Base-by-base conservation (phyloP, 2,113 vertebrate genomes). In the Ifrita kowaldi region DNA sequence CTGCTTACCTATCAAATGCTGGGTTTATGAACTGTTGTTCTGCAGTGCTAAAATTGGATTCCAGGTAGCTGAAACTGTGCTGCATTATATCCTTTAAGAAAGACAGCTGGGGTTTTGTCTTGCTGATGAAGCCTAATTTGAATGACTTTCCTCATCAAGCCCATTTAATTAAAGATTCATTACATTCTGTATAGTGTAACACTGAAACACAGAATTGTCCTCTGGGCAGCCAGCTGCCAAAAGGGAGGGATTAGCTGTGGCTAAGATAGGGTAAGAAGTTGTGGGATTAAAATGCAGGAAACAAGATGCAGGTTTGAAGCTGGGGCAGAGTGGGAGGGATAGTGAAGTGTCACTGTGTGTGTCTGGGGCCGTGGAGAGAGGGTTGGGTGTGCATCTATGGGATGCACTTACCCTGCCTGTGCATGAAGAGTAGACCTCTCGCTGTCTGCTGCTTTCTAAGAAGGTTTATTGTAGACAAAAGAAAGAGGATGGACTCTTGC, bases 131-230 rank as follows among this genome's bases (percentile, higher is more conserved):
- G 68, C 52, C 76, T 75, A 75, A 86, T 96, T 95, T 96, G 76
- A 91, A 89, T 87, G 52, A 89, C 77, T 96, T 94, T 84, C 60
- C 53, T 95, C 81, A 94, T 95, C 89, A 93, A 96, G 84, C 32
- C 77, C 32, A 16, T 93, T 96, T 94, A 92, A 91, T 93, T 95
- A 82, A 95, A 92, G 87, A 95, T 94, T 95, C 65, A 78, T 95
- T 91, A 49, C 49, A n/a, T 95, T 94, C 65, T 79, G 15, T 67
- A 7, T 49, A 89, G 83, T 33, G 53, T 65, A 77, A 68, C 33
- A 84, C 76, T 81, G 35, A 89, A 95, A 94, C 64, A 55, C 65
- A 82, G 56, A 77, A 81, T 30, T 35, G 39, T 93, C 60, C 68
- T 75, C 44, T 81, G 64, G 91, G 76, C 56, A 88, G 39, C 71